Evolutionary conservation across 2,113 vertebrate genomes (phyloP).

Genomic region (Sarotherodon lohbergeri): DNA sequence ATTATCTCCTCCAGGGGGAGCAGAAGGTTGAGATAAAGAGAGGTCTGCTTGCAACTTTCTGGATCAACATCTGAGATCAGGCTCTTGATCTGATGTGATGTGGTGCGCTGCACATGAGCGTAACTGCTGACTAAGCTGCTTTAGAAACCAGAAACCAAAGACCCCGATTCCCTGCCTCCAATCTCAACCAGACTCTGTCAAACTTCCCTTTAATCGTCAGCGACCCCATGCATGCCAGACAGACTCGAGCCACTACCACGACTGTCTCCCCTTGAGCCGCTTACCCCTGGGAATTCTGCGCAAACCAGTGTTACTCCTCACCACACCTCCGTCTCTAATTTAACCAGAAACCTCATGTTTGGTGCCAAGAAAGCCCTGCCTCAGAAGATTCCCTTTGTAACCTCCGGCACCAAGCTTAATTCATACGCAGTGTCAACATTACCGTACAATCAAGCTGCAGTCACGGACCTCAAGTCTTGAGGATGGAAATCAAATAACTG

Average conservation of each 20-base stretch:
- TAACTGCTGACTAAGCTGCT: slow-evolving; percentile 53
- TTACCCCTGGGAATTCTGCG: slow-evolving; percentile 19
- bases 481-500: slow-evolving; percentile 44
- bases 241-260: not conserved
- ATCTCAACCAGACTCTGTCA: not conserved
- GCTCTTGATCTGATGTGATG: slow-evolving; percentile 39
- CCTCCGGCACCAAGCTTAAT: not conserved
- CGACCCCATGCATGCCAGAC: slow-evolving; percentile 24
- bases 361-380: not conserved
- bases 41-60: slow-evolving; percentile 30
- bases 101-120: slow-evolving; percentile 41
- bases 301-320: slow-evolving; percentile 20
- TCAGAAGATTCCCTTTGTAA: slow-evolving; percentile 14
- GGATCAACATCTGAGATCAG: slow-evolving; percentile 43
- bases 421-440: not conserved
- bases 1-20: slow-evolving; percentile 26
- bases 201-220: slow-evolving; percentile 42
- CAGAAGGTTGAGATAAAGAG: slow-evolving; percentile 46
- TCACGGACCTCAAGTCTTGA: slow-evolving; percentile 9
- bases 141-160: slow-evolving; percentile 63
- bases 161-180: slow-evolving; percentile 25
- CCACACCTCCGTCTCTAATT: slow-evolving; percentile 51
- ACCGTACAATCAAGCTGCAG: slow-evolving; percentile 39
- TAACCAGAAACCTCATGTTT: slow-evolving; percentile 37
- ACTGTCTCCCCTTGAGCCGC: not conserved